A percentile compares a stretch with the other conserved stretches of the same genome.
Conservation (phyloP, 2,888 invertebrate genomes). For the Yponomeuta malinellus region DNA sequence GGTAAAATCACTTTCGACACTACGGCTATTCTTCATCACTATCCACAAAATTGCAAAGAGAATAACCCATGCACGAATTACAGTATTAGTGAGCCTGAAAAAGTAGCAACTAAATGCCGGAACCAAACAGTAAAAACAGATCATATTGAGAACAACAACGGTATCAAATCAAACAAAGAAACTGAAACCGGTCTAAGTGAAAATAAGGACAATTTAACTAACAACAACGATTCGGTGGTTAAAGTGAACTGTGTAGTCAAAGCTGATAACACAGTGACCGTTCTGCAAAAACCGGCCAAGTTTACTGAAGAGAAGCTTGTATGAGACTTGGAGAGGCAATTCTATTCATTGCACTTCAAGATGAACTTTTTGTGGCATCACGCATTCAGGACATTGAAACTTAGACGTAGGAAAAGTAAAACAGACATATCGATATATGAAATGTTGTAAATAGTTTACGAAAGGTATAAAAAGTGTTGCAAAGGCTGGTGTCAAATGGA, state of each 20-base stretch:
- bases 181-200: constrained; percentile 26
- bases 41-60: constrained; percentile 54
- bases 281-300: constrained; percentile 51
- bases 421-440: constrained; percentile 47
- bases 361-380: constrained; percentile 40
- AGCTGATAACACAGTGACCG: constrained; percentile 36
- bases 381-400: constrained; percentile 31
- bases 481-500: constrained; percentile 42
- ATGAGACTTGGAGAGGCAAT: constrained; percentile 53
- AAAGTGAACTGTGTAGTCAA: constrained; percentile 36
- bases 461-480: constrained; percentile 18
- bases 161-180: constrained; percentile 31
- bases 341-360: constrained; percentile 45
- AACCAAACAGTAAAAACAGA: constrained; percentile 35
- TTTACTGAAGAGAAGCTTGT: constrained; percentile 69
- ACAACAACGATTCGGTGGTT: constrained; percentile 38
- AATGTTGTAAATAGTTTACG: constrained; percentile 41
- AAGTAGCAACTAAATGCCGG: constrained; percentile 41
- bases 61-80: constrained; percentile 26
- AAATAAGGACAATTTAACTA: constrained; percentile 49
- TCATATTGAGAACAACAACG: constrained; percentile 53
- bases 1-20: constrained; percentile 68
- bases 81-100: constrained; percentile 26
- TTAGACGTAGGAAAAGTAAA: constrained; percentile 25
- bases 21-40: constrained; percentile 65